Evolutionary conservation across 2,888 invertebrate genomes (phyloP).

Genomic region (Stegana nigrithorax): DNA sequence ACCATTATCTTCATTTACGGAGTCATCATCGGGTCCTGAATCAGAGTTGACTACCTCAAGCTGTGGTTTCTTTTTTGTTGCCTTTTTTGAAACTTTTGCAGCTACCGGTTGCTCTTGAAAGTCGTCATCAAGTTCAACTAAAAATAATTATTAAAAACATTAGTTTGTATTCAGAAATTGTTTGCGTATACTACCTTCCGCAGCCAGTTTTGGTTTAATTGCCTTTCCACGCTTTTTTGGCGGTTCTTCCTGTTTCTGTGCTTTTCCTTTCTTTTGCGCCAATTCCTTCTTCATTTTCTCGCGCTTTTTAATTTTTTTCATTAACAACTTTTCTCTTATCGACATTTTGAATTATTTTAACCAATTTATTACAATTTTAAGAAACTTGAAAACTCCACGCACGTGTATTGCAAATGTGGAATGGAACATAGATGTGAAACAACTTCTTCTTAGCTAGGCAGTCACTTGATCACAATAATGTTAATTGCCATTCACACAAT

Average conservation of each 20-base stretch:
- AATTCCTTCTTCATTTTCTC: slow-evolving; percentile 79
- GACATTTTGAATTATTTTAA: slow-evolving; percentile 53
- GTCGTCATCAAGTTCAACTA: slow-evolving; percentile 53
- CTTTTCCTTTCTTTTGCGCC: slow-evolving; percentile 72
- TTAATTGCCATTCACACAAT: background rate
- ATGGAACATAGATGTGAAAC: too few relatives aligned
- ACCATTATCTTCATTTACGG: slow-evolving; percentile 24
- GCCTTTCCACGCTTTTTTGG: slow-evolving; percentile 26
- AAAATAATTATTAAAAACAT: background rate
- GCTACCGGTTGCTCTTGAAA: slow-evolving; percentile 49
- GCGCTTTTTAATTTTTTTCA: slow-evolving; percentile 82
- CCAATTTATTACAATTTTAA: slow-evolving; percentile 11
- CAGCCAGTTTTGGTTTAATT: slow-evolving; percentile 25
- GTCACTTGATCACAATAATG: too few relatives aligned
- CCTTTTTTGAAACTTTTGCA: slow-evolving; percentile 35
- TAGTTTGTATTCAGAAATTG: background rate
- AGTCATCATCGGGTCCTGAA: slow-evolving; percentile 39
- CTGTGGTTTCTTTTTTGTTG: slow-evolving; percentile 45
- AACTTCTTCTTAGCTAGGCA: slow-evolving; percentile 17
- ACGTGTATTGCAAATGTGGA: too few relatives aligned
- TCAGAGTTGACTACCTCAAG: slow-evolving; percentile 57
- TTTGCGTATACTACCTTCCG: slow-evolving; percentile 35
- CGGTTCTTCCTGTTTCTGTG: background rate
- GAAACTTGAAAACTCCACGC: slow-evolving; percentile 29
- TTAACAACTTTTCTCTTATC: slow-evolving; percentile 75